These are phyloP conservation scores for Nephotettix cincticeps DNA, from an alignment of 1,140 invertebrate genomes.

Conservation along the genomic window DNA sequence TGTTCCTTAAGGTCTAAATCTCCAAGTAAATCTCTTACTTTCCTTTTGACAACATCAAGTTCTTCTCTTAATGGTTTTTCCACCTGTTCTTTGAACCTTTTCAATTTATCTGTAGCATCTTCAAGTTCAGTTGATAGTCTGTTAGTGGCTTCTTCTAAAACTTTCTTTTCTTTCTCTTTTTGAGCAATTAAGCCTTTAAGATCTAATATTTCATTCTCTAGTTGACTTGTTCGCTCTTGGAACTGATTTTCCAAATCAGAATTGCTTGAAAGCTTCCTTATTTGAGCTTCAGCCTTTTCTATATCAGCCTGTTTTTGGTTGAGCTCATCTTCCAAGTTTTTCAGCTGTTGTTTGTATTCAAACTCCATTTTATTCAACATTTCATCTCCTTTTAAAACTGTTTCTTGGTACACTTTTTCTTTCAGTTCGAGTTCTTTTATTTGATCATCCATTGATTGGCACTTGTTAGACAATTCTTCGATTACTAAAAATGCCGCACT, in stretches of 20 bases:
- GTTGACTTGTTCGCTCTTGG: slow-evolving; percentile 24
- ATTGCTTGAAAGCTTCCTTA: slow-evolving; percentile 24
- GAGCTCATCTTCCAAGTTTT: slow-evolving; percentile 46
- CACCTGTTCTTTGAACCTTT: slow-evolving; percentile 30
- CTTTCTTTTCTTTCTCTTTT: slow-evolving; percentile 38
- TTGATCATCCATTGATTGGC: slow-evolving; percentile 38
- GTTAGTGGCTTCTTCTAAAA: slow-evolving; percentile 27
- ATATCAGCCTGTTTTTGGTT: slow-evolving; percentile 40
- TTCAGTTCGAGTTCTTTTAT: slow-evolving; percentile 44
- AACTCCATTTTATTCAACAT: slow-evolving; percentile 70
- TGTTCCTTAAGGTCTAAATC: slow-evolving; percentile 15
- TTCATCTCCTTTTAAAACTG: slow-evolving; percentile 69
- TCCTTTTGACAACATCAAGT: slow-evolving; percentile 31
- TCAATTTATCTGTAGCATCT: slow-evolving; percentile 30
- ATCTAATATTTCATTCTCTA: slow-evolving; percentile 15
- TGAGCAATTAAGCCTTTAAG: not conserved
- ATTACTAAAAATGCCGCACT: slow-evolving; percentile 1
- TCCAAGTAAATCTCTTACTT: slow-evolving; percentile 22
- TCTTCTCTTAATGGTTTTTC: slow-evolving; percentile 31
- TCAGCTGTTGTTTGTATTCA: slow-evolving; percentile 56
- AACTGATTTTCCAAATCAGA: slow-evolving; percentile 30
- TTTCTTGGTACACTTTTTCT: slow-evolving; percentile 68
- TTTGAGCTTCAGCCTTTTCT: slow-evolving; percentile 25
- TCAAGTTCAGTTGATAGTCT: slow-evolving; percentile 35
- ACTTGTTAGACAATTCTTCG: slow-evolving; percentile 33